Base-by-base conservation (phyloP, 2,888 invertebrate genomes). In the Eristalis intricaria region DNA sequence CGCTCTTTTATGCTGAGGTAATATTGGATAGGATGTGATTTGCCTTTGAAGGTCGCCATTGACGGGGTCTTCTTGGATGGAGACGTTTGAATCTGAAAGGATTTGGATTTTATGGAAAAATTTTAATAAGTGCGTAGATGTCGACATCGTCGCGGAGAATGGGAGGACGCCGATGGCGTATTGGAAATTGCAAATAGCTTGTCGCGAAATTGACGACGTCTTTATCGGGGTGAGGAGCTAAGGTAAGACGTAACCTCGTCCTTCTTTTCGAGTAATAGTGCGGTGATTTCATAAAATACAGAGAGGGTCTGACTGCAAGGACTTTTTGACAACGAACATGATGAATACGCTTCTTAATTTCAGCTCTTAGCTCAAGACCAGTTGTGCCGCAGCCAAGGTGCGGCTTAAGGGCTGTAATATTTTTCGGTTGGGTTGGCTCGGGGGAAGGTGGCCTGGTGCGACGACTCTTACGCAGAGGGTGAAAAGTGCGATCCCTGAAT, bases 71-170 rank as follows among this genome's bases (percentile, higher is more conserved):
- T 82, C 77, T 19, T 23, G 76, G 85, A 77, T 85, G 82, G 77
- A 82, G 76, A 50, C 77, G 77, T 70, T 82, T 38, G 69, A 64
- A 77, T 82, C 77, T 64, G 73, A 82, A 86, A 78, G 74, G 78
- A 77, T 86, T 85, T 66, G 64, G 61, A 74, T 86, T 73, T 78
- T 70, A 77, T 77, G 40, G 77, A 64, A 70, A n/a, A 73, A 82
- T 82, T 77, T 85, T 82, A 86, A 82, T 86, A 86, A 86, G 85
- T 82, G 77, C 65, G 68, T 85, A 38, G 40, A 66, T 32, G 71
- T 70, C 71, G 50, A 19, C 43, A 22, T 79, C 60, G 32, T 50
- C 4, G 8, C 32, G 38, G 11, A 15, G 61, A 40, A 71, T 40
- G 69, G 38, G 19, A 60, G 50, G 35, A 38, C 13, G 10, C 1